Evolutionary conservation across 2,888 invertebrate genomes (phyloP).

Genomic region (Steinernema hermaphroditum): DNA sequence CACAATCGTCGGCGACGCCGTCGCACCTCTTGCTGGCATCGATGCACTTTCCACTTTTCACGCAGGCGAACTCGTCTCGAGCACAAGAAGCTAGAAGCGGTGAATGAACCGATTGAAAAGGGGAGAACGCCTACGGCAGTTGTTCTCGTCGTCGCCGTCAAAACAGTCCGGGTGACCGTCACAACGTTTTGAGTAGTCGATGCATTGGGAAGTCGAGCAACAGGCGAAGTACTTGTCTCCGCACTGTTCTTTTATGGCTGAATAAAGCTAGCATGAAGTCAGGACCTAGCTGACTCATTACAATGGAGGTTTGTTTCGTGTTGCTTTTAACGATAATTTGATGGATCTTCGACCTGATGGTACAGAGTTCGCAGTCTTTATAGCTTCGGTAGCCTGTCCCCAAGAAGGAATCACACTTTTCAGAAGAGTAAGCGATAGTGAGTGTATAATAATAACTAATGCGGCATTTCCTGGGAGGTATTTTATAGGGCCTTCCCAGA

Average conservation of each 20-base stretch:
- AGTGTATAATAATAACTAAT: no score
- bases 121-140: constrained; percentile 54
- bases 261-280: constrained; percentile 32
- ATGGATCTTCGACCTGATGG: no score
- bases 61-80: constrained; percentile 62
- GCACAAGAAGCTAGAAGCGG: constrained; percentile 55
- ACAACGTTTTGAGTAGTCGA: constrained; percentile 48
- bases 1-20: constrained; percentile 63
- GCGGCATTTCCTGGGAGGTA: no score
- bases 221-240: constrained; percentile 57
- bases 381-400: no score
- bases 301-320: no score
- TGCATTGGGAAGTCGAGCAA: constrained; percentile 62
- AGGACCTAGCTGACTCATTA: no score
- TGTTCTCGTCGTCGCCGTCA: constrained; percentile 61
- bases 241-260: constrained; percentile 44
- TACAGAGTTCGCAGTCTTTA: no score
- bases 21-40: constrained; percentile 59
- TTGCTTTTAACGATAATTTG: no score
- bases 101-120: neutral
- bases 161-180: constrained; percentile 62
- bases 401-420: no score
- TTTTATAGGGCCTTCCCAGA: no score
- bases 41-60: constrained; percentile 59
- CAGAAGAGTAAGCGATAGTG: no score